These are phyloP conservation scores for Lophura nycthemera DNA, from an alignment of 2,113 vertebrate species.

Conservation along the genomic window DNA sequence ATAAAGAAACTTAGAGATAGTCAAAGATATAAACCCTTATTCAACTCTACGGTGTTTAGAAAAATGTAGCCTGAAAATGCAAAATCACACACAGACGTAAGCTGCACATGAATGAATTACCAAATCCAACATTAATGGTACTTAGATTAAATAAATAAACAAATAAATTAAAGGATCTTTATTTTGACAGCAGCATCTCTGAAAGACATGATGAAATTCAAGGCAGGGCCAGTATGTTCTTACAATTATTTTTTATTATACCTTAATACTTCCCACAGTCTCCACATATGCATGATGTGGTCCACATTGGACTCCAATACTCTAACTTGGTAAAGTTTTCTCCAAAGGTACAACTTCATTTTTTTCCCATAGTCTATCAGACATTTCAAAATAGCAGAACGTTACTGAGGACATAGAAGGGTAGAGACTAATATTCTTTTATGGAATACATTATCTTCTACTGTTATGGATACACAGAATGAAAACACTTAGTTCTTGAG, in stretches of 20 bases:
- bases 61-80: slow-evolving; percentile 54
- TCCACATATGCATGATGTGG: neutral
- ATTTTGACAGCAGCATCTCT: neutral
- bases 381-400: neutral
- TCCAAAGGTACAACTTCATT: neutral
- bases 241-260: neutral
- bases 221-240: neutral
- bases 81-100: slow-evolving; percentile 43
- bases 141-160: neutral
- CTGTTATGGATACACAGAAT: neutral
- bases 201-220: neutral
- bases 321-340: neutral
- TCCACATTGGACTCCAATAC: neutral
- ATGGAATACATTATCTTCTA: neutral
- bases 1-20: slow-evolving; percentile 77
- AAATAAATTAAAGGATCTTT: neutral
- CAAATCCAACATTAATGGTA: slow-evolving; percentile 1
- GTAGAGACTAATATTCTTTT: neutral
- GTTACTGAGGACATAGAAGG: neutral
- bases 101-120: slow-evolving; percentile 4
- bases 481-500: neutral
- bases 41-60: slow-evolving; percentile 16
- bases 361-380: neutral
- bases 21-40: slow-evolving; percentile 70
- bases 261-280: neutral